Evolutionary conservation across 2,113 vertebrate species (phyloP).

Genomic region (Girardinichthys multiradiatus): DNA sequence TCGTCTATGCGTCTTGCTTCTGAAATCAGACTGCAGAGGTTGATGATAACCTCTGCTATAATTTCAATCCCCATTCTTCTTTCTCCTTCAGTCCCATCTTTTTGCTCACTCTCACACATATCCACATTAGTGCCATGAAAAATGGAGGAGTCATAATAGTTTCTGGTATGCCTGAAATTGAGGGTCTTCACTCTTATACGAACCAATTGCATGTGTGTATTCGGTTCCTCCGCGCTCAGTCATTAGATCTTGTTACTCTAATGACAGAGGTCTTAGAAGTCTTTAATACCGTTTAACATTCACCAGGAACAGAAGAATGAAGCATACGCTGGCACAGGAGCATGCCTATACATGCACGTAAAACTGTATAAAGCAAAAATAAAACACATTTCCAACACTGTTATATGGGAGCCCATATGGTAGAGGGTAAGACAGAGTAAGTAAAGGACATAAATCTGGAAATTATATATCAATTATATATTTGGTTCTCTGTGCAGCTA

Average conservation of each 20-base stretch:
- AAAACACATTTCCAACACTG: conserved; percentile 24
- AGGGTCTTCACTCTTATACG: conserved; percentile 13
- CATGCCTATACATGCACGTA: conserved; percentile 4
- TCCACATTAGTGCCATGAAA: conserved; percentile 19
- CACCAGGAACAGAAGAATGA: conserved; percentile 61
- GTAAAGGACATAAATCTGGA: background rate
- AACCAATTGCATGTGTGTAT: conserved; percentile 26
- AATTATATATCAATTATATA: conserved; percentile 5
- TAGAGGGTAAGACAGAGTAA: background rate
- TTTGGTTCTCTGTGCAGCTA: conserved; percentile 4
- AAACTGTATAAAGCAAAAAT: conserved; percentile 33
- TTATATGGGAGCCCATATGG: conserved; percentile 13
- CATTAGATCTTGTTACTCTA: conserved; percentile 52
- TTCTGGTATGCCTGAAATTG: conserved; percentile 26
- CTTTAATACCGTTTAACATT: conserved; percentile 39
- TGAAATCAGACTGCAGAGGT: conserved; percentile 12
- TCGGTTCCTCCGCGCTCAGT: conserved; percentile 25
- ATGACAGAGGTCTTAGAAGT: conserved; percentile 38
- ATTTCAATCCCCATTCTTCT: conserved; percentile 18
- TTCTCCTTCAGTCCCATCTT: conserved; percentile 3
- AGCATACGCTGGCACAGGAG: conserved; percentile 14
- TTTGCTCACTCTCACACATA: conserved; percentile 1
- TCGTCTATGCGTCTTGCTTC: conserved; percentile 22
- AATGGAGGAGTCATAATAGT: conserved; percentile 16
- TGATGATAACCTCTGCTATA: conserved; percentile 11